Evolutionary conservation across 2,113 vertebrate species (phyloP).

Genomic region (Pteruthius melanotis): DNA sequence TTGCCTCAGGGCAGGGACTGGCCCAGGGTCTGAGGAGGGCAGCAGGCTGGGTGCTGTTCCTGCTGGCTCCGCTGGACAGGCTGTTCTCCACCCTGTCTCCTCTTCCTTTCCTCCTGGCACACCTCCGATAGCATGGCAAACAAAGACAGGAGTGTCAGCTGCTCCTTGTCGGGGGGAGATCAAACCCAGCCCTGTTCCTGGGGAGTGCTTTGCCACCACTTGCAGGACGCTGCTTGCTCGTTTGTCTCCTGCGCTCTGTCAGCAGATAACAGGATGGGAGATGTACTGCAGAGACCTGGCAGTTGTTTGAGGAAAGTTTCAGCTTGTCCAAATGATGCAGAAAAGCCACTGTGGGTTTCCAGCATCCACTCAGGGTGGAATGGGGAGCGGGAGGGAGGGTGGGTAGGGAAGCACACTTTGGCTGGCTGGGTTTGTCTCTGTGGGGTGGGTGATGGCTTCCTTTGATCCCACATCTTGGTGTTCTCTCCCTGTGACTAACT

Average conservation of each 20-base stretch:
- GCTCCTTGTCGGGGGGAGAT: not conserved
- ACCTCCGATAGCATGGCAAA: not conserved
- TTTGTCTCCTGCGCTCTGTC: not conserved
- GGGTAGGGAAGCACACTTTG: not conserved
- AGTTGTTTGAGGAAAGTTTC: not conserved
- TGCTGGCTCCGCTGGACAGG: not conserved
- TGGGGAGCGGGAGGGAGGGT: fast-evolving
- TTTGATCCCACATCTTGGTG: fast-evolving
- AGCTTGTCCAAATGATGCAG: not conserved
- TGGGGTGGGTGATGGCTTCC: not conserved
- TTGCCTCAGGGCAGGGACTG: not conserved
- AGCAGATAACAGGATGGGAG: not conserved
- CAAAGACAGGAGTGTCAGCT: not conserved
- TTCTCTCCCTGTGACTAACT: not conserved
- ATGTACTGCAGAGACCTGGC: not conserved
- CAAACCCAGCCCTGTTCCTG: not conserved
- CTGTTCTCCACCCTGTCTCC: not conserved
- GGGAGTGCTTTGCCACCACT: not conserved
- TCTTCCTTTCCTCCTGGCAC: not conserved
- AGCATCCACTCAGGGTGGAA: not conserved
- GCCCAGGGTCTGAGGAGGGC: not conserved
- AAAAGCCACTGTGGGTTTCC: not conserved
- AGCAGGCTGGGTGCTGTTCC: not conserved
- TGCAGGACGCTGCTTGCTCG: fast-evolving
- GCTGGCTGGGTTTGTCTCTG: not conserved